A percentile compares a stretch with the other conserved stretches of the same genome.
phyloP scores from a whole-genome alignment of 2,113 vertebrate genomes.

The Caranx melampygus region DNA sequence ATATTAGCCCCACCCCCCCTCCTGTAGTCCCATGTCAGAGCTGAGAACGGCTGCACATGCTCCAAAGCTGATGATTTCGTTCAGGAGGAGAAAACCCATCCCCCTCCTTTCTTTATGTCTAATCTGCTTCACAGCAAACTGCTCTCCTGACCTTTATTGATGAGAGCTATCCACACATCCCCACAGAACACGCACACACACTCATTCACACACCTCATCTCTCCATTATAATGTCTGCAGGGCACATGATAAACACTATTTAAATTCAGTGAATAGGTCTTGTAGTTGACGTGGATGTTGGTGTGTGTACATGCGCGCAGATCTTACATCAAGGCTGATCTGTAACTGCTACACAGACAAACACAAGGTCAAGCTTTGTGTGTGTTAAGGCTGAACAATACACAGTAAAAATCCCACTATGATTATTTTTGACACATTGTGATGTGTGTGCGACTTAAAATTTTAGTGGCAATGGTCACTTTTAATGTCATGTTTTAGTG shows the following conservation, averaged over 20 bases:
- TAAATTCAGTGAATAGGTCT: too few relatives aligned
- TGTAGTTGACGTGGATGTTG: not conserved
- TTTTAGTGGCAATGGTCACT: too few relatives aligned
- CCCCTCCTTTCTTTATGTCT: conserved; percentile 14
- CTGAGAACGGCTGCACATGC: not conserved
- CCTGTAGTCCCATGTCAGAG: not conserved
- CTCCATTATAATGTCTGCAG: not conserved
- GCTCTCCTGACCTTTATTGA: conserved; percentile 60
- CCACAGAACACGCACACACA: not conserved
- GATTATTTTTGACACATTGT: too few relatives aligned
- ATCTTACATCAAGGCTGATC: not conserved
- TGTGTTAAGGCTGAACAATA: too few relatives aligned
- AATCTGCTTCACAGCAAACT: conserved; percentile 31
- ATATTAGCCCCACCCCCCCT: not conserved
- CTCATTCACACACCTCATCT: not conserved
- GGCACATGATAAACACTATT: not conserved
- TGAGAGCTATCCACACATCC: conserved; percentile 39
- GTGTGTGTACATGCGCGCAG: not conserved
- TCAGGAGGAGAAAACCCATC: conserved; percentile 27
- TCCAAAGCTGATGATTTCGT: not conserved
- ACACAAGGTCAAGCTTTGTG: conserved; percentile 25
- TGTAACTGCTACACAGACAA: not conserved
- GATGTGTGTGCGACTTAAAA: too few relatives aligned
- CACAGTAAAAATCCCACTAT: too few relatives aligned
- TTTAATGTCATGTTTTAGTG: too few relatives aligned